A percentile compares a stretch with the other conserved stretches of the same genome.
These are phyloP conservation scores for Encarsia formosa DNA, from an alignment of 2,888 invertebrate genomes.

Conservation along the genomic window DNA sequence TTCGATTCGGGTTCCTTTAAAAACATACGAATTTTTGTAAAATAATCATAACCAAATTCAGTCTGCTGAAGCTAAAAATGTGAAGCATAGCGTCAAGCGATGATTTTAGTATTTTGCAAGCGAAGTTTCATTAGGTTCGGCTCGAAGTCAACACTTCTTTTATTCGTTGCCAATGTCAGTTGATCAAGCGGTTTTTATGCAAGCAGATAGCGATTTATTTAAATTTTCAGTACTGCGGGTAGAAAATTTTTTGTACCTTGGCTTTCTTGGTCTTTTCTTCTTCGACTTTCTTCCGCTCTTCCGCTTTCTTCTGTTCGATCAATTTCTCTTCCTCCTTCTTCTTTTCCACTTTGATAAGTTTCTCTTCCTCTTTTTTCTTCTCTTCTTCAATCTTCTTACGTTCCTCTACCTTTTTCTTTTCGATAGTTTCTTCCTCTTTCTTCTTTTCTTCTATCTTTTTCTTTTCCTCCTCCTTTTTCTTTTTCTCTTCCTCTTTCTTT, in stretches of 20 bases:
- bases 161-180: neutral
- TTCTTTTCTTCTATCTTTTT: slow-evolving; percentile 19
- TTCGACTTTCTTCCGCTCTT: slow-evolving; percentile 36
- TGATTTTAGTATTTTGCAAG: slow-evolving; percentile 46
- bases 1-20: slow-evolving; percentile 41
- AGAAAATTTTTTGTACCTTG: slow-evolving; percentile 29
- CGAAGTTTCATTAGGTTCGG: slow-evolving; percentile 3
- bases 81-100: slow-evolving; percentile 5
- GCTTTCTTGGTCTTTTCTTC: slow-evolving; percentile 43
- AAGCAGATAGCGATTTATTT: slow-evolving; percentile 6
- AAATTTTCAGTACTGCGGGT: slow-evolving; percentile 13
- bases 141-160: slow-evolving; percentile 12
- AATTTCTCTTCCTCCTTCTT: slow-evolving; percentile 18
- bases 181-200: slow-evolving; percentile 45
- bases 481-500: slow-evolving; percentile 1
- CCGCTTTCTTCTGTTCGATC: slow-evolving; percentile 35
- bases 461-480: slow-evolving; percentile 2
- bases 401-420: slow-evolving; percentile 8
- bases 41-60: neutral
- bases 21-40: too few relatives aligned
- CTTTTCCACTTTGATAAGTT: slow-evolving; percentile 45
- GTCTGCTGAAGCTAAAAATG: neutral
- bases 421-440: slow-evolving; percentile 8
- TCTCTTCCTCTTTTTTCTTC: slow-evolving; percentile 14
- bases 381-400: slow-evolving; percentile 20